These are phyloP conservation scores for Hypothenemus hampei DNA, from an alignment of 1,140 invertebrate genomes.

Conservation along the genomic window DNA sequence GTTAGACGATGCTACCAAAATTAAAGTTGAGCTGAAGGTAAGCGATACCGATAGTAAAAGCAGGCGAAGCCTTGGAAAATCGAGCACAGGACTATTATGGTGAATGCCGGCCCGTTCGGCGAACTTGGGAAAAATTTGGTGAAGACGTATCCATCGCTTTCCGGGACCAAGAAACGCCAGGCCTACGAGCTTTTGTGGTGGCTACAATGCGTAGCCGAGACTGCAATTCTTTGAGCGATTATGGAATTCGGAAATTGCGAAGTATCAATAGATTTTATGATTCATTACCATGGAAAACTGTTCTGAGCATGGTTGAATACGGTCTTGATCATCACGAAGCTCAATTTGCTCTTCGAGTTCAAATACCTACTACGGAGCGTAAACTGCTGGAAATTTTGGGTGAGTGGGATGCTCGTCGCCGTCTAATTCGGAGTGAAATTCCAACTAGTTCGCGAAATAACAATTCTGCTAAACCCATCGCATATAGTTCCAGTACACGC, in stretches of 20 bases:
- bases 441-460: too few species aligned
- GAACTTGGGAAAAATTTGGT: conserved; percentile 21
- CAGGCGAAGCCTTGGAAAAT: conserved; percentile 23
- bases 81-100: conserved; percentile 22
- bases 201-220: conserved; percentile 15
- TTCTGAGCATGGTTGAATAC: conserved; percentile 12
- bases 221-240: conserved; percentile 16
- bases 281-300: conserved; percentile 9
- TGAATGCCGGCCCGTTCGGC: conserved; percentile 24
- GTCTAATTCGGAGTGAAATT: too few species aligned
- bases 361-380: too few species aligned
- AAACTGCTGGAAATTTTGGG: too few species aligned
- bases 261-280: conserved; percentile 12
- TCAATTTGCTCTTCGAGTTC: conserved; percentile 2
- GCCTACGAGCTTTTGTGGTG: conserved; percentile 10
- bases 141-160: conserved; percentile 23
- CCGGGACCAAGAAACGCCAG: conserved; percentile 25
- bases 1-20: conserved; percentile 11
- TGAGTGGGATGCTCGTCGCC: too few species aligned
- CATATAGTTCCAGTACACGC: too few species aligned
- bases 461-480: too few species aligned
- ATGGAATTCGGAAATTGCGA: conserved; percentile 19
- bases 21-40: conserved; percentile 15
- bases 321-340: conserved; percentile 10
- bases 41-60: conserved; percentile 25